Conservation (phyloP, 2,113 vertebrate genomes). For the Colaptes auratus region DNA sequence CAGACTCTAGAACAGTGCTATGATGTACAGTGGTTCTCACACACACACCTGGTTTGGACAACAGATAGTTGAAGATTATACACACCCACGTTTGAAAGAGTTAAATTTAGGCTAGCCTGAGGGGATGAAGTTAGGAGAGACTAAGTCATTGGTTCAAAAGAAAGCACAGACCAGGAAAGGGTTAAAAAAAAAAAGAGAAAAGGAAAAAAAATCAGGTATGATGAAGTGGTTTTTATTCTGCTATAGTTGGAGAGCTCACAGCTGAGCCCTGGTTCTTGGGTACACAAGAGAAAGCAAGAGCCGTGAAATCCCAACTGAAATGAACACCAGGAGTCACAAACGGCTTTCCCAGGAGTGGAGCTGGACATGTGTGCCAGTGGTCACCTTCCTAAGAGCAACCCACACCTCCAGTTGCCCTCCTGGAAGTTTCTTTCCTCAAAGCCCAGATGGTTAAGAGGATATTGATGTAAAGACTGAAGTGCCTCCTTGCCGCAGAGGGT, state of each 20-base stretch:
- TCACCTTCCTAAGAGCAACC: background rate
- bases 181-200: background rate
- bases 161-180: conserved; percentile 1
- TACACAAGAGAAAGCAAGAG: conserved; percentile 73
- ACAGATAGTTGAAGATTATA: conserved; percentile 1
- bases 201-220: conserved; percentile 12
- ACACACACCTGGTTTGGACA: background rate
- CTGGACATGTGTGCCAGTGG: conserved; percentile 20
- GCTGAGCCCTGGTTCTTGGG: conserved; percentile 65
- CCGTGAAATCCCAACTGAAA: conserved; percentile 63
- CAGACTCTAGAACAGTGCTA: background rate
- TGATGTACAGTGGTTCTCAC: background rate
- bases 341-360: conserved; percentile 52
- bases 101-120: background rate
- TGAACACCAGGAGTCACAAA: conserved; percentile 53
- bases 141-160: background rate
- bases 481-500: background rate
- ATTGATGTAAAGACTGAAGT: background rate
- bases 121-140: background rate
- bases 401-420: background rate
- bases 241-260: conserved; percentile 71
- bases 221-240: conserved; percentile 76
- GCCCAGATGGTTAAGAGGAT: background rate
- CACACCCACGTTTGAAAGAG: background rate
- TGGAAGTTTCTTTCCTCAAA: background rate